Conservation (phyloP, 53 echinoderm and acorn worm genomes). For the Arbacia lixula region DNA sequence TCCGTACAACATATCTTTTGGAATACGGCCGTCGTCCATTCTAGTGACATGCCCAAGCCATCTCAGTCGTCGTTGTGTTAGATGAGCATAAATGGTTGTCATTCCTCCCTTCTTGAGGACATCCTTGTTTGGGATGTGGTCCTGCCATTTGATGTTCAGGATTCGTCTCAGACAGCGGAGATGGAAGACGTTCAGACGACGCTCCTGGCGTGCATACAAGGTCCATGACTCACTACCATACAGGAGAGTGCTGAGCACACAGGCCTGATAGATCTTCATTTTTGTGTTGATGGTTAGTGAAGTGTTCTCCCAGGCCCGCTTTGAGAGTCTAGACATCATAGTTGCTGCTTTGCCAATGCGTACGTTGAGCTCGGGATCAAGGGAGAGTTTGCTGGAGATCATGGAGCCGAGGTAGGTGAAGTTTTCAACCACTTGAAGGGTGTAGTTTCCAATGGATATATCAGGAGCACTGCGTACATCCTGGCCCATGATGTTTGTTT, state of each 20-base stretch:
- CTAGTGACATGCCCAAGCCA: conserved; percentile 61
- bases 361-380: conserved; percentile 36
- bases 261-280: conserved; percentile 17
- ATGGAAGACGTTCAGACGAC: conserved; percentile 40
- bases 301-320: conserved; percentile 42
- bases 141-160: conserved; percentile 57
- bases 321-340: conserved; percentile 9
- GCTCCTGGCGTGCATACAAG: conserved; percentile 23
- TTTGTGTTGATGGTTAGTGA: conserved; percentile 45
- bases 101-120: not conserved
- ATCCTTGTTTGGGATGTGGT: conserved; percentile 44
- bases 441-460: conserved; percentile 50
- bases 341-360: conserved; percentile 50
- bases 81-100: conserved; percentile 26
- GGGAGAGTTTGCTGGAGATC: conserved; percentile 40
- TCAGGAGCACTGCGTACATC: not conserved
- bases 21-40: conserved; percentile 56
- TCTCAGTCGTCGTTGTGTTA: conserved; percentile 33
- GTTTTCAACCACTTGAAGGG: conserved; percentile 7
- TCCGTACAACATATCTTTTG: conserved; percentile 57
- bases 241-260: conserved; percentile 51
- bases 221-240: conserved; percentile 53
- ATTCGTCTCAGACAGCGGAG: conserved; percentile 25
- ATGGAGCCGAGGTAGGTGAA: conserved; percentile 70
- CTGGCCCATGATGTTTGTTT: conserved; percentile 58